phyloP scores from a whole-genome alignment of 1,140 invertebrate species.

The Ganaspis sp. region DNA sequence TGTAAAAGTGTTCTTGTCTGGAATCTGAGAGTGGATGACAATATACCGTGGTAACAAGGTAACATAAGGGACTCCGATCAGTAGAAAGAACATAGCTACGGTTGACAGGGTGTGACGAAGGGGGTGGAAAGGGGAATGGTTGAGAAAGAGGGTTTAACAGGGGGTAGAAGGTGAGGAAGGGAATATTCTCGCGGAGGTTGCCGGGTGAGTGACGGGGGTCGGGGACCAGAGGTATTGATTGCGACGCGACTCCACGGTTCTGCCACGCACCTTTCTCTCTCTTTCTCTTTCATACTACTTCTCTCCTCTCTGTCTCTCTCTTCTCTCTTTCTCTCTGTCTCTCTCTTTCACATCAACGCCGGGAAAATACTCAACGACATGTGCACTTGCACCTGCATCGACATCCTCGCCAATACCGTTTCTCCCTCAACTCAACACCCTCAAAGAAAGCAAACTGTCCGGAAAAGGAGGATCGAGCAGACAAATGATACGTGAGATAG shows the following conservation, averaged over 20 bases:
- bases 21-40: neutral
- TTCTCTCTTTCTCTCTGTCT: slow-evolving; percentile 2
- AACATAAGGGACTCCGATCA: slow-evolving; percentile 26
- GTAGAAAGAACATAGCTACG: slow-evolving; percentile 39
- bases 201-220: slow-evolving; percentile 58
- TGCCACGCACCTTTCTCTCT: slow-evolving; percentile 48
- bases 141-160: slow-evolving; percentile 45
- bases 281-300: slow-evolving; percentile 25
- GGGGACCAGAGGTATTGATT: slow-evolving; percentile 72
- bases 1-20: neutral
- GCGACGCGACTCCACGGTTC: slow-evolving; percentile 72
- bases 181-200: slow-evolving; percentile 62
- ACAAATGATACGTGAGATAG: slow-evolving; percentile 17
- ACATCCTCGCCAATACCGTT: slow-evolving; percentile 21
- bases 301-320: slow-evolving; percentile 16
- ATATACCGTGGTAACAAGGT: slow-evolving; percentile 9
- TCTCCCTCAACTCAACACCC: slow-evolving; percentile 20
- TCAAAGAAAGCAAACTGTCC: slow-evolving; percentile 22
- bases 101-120: slow-evolving; percentile 35
- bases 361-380: slow-evolving; percentile 28
- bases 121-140: slow-evolving; percentile 50
- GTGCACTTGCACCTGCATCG: slow-evolving; percentile 27
- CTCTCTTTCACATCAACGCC: slow-evolving; percentile 25
- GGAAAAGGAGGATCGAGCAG: slow-evolving; percentile 22
- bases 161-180: slow-evolving; percentile 50